Evolutionary conservation across 2,797 vertebrate genomes (phyloP).

Genomic region (Oreochromis grahami): DNA sequence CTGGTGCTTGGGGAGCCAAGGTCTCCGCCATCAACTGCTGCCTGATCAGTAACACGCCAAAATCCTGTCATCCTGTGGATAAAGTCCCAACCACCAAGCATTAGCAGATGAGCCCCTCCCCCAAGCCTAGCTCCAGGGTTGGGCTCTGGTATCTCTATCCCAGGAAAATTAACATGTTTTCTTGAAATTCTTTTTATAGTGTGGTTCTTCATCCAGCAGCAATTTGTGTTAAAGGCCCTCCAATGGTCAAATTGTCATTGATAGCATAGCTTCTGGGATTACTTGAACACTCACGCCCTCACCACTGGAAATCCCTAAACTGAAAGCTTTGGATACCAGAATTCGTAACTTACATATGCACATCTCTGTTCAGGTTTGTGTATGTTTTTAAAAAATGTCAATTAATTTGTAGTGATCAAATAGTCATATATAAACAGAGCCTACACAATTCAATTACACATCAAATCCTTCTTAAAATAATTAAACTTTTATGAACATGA

Average conservation of each 20-base stretch:
- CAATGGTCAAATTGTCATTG: background rate
- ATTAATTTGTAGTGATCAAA: background rate
- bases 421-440: background rate
- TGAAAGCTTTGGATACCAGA: background rate
- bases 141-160: background rate
- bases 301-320: background rate
- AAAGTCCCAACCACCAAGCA: background rate
- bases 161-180: background rate
- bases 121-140: background rate
- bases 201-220: background rate
- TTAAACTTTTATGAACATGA: background rate
- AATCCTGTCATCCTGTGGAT: background rate
- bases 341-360: fast-evolving
- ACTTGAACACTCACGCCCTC: background rate
- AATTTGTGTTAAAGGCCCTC: background rate
- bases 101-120: background rate
- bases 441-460: background rate
- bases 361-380: background rate
- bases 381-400: fast-evolving
- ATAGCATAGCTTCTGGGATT: background rate
- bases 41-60: background rate
- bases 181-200: background rate
- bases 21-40: background rate
- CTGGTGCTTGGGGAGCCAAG: background rate
- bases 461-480: background rate